Evolutionary conservation across 2,113 vertebrate genomes (phyloP), one percentile per base, ranked within the genome.

Genomic region (Barbus barbus): DNA sequence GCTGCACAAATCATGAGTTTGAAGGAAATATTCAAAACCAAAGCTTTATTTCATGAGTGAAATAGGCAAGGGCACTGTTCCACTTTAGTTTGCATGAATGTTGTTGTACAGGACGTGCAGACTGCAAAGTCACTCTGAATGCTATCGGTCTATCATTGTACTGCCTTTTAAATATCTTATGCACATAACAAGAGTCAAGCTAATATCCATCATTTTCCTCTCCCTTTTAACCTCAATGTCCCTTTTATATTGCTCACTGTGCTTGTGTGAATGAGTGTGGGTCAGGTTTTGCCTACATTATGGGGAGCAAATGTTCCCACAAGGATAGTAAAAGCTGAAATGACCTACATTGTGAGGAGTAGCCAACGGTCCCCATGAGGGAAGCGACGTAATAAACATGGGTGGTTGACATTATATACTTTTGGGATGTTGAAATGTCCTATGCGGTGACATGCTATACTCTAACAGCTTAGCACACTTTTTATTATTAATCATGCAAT

Each of bases 371-470:
- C 41, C 44, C 24, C 44, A 48, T 48, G 72, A 28, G 22, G 78
- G 86, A 91, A 91, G 90, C 78, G 86, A 87, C 79, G n/a, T n/a
- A 86, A 82, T 89, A 91, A 86, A 44, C 58, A 65, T 8, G n/a
- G 36, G 9, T 65, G 51, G 16, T 56, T 36, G 26, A 75, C 28
- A 77, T 53, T 48, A 1, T 61, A 18, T 44, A 61, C 22, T 61
- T 61, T 63, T 18, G 20, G 75, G 28, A 36, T 11, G 0, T 5
- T 71, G 14, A 74, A 48, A 74, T 48, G 24, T 8, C 71, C 71
- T 46, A 3, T 24, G n/a, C 14, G 2, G 11, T 6, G 36, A 41
- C 11, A 24, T 36, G 65, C 65, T 69, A 1, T 41, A 24, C 22
- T 72, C 9, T 44, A 44, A n/a, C 9, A 69, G 33, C 33, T 33